A percentile compares a stretch with the other conserved stretches of the same genome.
phyloP scores from a whole-genome alignment of 2,797 vertebrate genomes.

The Ataeniobius toweri region DNA sequence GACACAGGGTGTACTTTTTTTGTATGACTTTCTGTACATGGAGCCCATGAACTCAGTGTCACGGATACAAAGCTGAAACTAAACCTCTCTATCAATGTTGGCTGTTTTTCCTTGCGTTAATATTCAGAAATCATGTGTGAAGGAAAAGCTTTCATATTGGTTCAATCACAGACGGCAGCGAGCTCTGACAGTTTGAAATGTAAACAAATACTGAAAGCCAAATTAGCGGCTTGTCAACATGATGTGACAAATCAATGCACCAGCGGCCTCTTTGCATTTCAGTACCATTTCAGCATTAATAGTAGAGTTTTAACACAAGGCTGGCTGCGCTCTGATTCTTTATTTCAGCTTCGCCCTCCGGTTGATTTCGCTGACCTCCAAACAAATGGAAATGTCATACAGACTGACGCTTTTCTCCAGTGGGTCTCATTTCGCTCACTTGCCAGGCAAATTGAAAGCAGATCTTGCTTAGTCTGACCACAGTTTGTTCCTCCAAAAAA shows the following conservation, averaged over 20 bases:
- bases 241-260: conserved; percentile 32
- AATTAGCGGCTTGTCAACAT: conserved; percentile 37
- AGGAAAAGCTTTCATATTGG: conserved; percentile 21
- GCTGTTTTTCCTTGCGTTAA: background rate
- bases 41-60: background rate
- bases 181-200: conserved; percentile 37
- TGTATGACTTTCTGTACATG: background rate
- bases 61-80: background rate
- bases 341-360: conserved; percentile 34
- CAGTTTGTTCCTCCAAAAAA: conserved; percentile 64
- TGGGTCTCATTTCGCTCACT: conserved; percentile 58
- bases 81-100: background rate
- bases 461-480: conserved; percentile 54
- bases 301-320: conserved; percentile 17
- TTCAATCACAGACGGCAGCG: conserved; percentile 17
- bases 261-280: conserved; percentile 37
- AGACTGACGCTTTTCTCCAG: conserved; percentile 56
- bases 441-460: conserved; percentile 70
- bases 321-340: conserved; percentile 17
- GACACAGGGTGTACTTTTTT: background rate
- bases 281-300: conserved; percentile 30
- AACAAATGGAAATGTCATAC: conserved; percentile 66
- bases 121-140: conserved; percentile 7
- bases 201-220: conserved; percentile 47
- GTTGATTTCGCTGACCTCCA: conserved; percentile 52